Conservation (phyloP, 2,113 vertebrate species). For the Aix galericulata region DNA sequence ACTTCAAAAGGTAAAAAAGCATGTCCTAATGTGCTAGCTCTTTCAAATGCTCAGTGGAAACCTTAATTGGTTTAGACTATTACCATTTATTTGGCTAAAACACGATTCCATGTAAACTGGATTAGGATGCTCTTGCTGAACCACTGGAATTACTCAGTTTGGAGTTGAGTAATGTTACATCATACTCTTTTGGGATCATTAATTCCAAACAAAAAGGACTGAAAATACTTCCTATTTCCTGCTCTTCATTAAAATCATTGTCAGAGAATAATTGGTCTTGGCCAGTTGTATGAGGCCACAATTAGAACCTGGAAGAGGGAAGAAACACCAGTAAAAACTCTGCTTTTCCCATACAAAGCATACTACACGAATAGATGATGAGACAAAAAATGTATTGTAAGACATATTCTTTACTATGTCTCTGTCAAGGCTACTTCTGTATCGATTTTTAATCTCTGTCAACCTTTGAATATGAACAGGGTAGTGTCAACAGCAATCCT, state of each 20-base stretch:
- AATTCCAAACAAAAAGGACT: not conserved
- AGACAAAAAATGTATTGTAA: not conserved
- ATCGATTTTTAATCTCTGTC: not conserved
- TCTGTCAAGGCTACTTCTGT: not conserved
- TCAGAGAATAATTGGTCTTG: not conserved
- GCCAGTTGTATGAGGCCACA: not conserved
- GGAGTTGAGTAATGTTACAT: slow-evolving; percentile 20
- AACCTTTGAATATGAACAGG: not conserved
- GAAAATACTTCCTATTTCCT: slow-evolving; percentile 20
- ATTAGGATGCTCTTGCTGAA: not conserved
- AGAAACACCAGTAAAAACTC: not conserved
- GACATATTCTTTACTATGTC: not conserved
- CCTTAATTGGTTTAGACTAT: not conserved
- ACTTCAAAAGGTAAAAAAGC: not conserved
- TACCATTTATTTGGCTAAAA: not conserved
- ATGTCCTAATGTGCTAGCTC: not conserved
- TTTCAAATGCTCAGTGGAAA: not conserved
- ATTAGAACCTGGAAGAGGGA: slow-evolving; percentile 14
- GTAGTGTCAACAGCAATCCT: not conserved
- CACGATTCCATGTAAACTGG: not conserved
- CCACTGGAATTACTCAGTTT: slow-evolving; percentile 30
- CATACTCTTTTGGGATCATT: not conserved
- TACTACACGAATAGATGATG: not conserved
- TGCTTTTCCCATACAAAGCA: not conserved
- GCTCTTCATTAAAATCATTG: slow-evolving; percentile 28